A percentile compares a stretch with the other conserved stretches of the same genome.
Conservation (phyloP, 2,797 vertebrate genomes). For the Chanos chanos region DNA sequence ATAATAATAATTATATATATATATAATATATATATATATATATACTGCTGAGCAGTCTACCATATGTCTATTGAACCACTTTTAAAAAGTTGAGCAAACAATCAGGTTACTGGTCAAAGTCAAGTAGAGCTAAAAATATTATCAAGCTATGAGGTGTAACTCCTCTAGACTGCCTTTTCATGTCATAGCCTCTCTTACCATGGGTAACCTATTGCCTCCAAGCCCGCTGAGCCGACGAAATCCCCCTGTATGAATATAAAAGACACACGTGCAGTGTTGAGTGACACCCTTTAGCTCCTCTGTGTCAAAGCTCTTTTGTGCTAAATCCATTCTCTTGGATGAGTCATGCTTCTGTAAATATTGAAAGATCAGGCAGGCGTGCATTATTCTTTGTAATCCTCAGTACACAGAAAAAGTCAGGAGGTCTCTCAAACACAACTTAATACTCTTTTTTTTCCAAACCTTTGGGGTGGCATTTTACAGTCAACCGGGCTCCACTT, state of each 20-base stretch:
- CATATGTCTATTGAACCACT: too few species aligned
- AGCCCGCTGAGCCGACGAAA: not conserved
- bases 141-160: too few species aligned
- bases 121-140: too few species aligned
- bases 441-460: constrained; percentile 47
- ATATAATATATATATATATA: too few species aligned
- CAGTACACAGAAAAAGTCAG: constrained; percentile 6
- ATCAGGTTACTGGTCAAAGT: too few species aligned
- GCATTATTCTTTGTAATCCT: constrained; percentile 22
- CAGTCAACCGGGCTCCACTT: constrained; percentile 59
- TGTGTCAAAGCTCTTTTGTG: constrained; percentile 14
- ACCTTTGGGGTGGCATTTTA: constrained; percentile 54
- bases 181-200: too few species aligned
- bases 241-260: not conserved
- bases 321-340: constrained; percentile 19
- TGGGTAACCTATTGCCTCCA: not conserved
- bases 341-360: constrained; percentile 26
- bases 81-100: too few species aligned
- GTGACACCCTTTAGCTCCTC: not conserved
- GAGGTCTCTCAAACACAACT: constrained; percentile 42
- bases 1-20: too few species aligned
- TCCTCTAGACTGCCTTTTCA: too few species aligned
- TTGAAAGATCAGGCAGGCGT: not conserved
- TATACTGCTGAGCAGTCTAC: too few species aligned
- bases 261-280: not conserved